These are phyloP conservation scores for Drosophila orena DNA, from an alignment of 1,140 invertebrate genomes.

Conservation along the genomic window DNA sequence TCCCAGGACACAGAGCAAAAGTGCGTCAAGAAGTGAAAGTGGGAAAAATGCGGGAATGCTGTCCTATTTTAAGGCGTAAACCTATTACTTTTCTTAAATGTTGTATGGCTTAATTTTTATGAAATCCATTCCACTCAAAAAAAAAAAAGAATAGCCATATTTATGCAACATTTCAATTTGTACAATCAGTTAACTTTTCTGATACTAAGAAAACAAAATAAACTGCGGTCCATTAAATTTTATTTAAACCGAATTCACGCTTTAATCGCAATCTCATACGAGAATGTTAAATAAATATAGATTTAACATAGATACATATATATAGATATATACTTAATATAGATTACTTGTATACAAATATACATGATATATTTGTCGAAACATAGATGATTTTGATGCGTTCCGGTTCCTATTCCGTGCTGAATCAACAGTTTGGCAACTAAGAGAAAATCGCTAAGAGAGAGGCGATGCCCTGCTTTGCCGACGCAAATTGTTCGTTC, in stretches of 20 bases:
- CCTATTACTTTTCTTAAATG: too few species aligned
- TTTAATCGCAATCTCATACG: too few species aligned
- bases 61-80: neutral
- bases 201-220: too few species aligned
- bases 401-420: neutral
- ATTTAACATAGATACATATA: too few species aligned
- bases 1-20: conserved; percentile 1
- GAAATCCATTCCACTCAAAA: too few species aligned
- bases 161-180: neutral
- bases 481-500: conserved; percentile 46
- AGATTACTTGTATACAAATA: too few species aligned
- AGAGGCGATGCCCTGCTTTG: conserved; percentile 48
- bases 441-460: conserved; percentile 28
- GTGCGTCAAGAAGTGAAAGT: conserved; percentile 39
- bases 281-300: too few species aligned
- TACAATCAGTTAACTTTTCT: neutral
- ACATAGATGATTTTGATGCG: neutral
- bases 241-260: too few species aligned
- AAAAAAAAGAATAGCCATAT: too few species aligned
- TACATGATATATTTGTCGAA: neutral
- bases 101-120: neutral
- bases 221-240: too few species aligned
- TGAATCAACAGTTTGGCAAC: conserved; percentile 79
- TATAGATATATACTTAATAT: too few species aligned
- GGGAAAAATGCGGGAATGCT: neutral